Conservation (phyloP, 1,140 invertebrate species). For the Prorops nasuta region DNA sequence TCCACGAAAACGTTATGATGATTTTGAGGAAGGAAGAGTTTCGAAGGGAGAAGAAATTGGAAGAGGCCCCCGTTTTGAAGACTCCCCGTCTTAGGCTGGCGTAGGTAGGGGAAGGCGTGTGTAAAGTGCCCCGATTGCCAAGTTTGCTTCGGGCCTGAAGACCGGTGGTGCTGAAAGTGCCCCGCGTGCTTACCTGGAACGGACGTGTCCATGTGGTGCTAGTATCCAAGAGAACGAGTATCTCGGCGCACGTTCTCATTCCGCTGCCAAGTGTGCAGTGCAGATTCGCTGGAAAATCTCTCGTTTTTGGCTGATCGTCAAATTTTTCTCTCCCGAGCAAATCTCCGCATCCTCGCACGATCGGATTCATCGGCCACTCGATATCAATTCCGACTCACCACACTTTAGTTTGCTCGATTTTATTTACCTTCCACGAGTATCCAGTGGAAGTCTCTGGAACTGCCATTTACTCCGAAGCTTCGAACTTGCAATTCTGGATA, state of each 20-base stretch:
- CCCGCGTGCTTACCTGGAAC: slow-evolving; percentile 38
- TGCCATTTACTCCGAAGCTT: neutral
- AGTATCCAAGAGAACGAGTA: slow-evolving; percentile 41
- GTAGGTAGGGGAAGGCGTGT: too few species aligned
- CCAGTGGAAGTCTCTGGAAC: neutral
- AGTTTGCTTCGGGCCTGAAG: slow-evolving; percentile 20
- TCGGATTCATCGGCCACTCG: neutral
- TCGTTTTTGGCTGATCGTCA: too few species aligned
- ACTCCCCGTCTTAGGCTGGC: too few species aligned
- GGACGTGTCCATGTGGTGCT: slow-evolving; percentile 38
- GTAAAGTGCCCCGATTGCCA: too few species aligned
- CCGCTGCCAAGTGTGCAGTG: too few species aligned
- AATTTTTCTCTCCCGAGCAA: neutral
- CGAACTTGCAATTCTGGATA: neutral
- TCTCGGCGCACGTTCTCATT: slow-evolving; percentile 34
- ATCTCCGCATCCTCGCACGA: neutral
- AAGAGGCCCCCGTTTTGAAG: too few species aligned
- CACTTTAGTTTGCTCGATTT: neutral
- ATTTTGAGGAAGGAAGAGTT: too few species aligned
- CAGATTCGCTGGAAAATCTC: too few species aligned
- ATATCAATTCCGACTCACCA: neutral
- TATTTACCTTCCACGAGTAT: too few species aligned
- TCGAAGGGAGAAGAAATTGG: too few species aligned
- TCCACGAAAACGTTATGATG: neutral
- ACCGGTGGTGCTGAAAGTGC: slow-evolving; percentile 39